Base-by-base conservation (phyloP, 2,888 invertebrate species). In the Drosophila birchii region DNA sequence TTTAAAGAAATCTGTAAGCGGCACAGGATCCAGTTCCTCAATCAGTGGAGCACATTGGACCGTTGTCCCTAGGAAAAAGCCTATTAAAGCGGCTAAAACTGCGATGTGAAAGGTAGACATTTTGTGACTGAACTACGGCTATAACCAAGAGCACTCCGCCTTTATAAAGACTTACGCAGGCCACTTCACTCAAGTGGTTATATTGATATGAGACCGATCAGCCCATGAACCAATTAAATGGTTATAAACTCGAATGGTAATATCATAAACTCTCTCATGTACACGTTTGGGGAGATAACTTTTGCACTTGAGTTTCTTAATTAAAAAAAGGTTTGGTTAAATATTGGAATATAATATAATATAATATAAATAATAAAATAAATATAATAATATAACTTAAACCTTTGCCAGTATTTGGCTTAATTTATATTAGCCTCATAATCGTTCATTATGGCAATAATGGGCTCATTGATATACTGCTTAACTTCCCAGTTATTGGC, bases 401-500 rank as follows among this genome's bases (percentile, higher is more conserved):
- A 29, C 29, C 26, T 29, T 29, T 18, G 3, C 11, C 3, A 49
- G 12, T 7, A 32, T 8, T 14, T 20, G 18, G 5, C 14, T 14
- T 23, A 23, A 23, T 23, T 23, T 14, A 9, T 20, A 7, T 29
- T 45, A 16, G 12, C 34, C 23, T 58, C 57, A 23, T 47, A 47
- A 9, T 58, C 57, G 34, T 58, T 58, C 34, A 58, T 58, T 2
- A 58, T 58, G 34, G 34, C 47, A 18, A 58, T 47, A 26, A 57
- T 68, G 4, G 81, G 81, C 18, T 85, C 81, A 66, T 90, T 88
- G 4, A 90, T 78, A 26, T 66, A 77, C 14, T 78, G 58, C 14
- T 74, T 78, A 1, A 88, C 83, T 9, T 82, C 63, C 66, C 75
- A 73, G 14, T 85, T 85, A 32, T 32, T 32, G 32, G 32, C 32